A percentile compares a stretch with the other conserved stretches of the same genome.
Conservation (phyloP, 2,797 vertebrate species). For the Iguana delicatissima region DNA sequence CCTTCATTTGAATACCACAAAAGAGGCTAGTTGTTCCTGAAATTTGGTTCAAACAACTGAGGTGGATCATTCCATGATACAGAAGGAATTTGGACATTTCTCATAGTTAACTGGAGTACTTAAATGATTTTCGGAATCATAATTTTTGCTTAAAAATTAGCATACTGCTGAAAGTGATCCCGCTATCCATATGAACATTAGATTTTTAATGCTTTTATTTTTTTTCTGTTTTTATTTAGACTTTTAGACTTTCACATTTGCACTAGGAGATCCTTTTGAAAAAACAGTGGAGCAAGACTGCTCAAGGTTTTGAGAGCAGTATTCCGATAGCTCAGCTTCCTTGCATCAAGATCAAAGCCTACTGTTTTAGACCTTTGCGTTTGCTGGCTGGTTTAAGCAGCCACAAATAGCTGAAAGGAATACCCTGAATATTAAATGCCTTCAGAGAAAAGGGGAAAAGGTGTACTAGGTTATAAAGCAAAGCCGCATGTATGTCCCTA, state of each 20-base stretch:
- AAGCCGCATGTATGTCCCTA: slow-evolving; percentile 77
- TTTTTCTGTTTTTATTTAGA: neutral
- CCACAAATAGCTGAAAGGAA: slow-evolving; percentile 36
- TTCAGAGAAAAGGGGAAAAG: slow-evolving; percentile 53
- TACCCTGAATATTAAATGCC: slow-evolving; percentile 60
- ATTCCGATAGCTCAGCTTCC: slow-evolving; percentile 48
- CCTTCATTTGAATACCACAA: neutral
- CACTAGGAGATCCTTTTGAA: slow-evolving; percentile 36
- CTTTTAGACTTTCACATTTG: slow-evolving; percentile 20
- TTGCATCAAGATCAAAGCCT: slow-evolving; percentile 56
- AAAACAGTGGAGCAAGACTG: slow-evolving; percentile 25
- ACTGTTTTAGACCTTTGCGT: slow-evolving; percentile 47
- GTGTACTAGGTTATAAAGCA: slow-evolving; percentile 67
- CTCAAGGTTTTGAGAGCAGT: slow-evolving; percentile 47
- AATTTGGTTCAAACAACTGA: neutral
- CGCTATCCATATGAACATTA: slow-evolving; percentile 42
- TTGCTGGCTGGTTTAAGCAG: slow-evolving; percentile 45
- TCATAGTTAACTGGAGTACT: neutral
- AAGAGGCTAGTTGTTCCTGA: neutral
- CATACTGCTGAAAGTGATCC: slow-evolving; percentile 4
- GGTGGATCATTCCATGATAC: neutral
- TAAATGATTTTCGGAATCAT: neutral
- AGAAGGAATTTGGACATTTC: neutral
- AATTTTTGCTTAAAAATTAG: slow-evolving; percentile 42
- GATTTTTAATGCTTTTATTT: slow-evolving; percentile 33